Evolutionary conservation across 2,888 invertebrate species (phyloP).

Genomic region (Pegoplata infirma): DNA sequence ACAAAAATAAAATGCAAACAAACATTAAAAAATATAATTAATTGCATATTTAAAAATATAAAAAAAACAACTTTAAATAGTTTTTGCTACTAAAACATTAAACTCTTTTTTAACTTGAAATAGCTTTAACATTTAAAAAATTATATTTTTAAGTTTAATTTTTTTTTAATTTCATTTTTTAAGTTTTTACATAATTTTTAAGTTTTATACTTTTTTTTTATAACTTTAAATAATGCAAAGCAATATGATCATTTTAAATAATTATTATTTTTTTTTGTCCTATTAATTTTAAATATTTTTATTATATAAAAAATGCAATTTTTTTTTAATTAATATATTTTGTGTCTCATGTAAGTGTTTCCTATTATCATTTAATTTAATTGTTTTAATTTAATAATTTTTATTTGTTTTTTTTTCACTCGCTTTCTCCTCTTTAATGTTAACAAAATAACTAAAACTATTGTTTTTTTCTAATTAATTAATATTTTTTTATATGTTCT

Average conservation of each 20-base stretch:
- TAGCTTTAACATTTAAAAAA: conserved; percentile 58
- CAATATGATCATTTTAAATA: conserved; percentile 40
- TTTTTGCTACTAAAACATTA: conserved; percentile 26
- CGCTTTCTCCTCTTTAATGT: conserved; percentile 34
- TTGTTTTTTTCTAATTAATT: conserved; percentile 25
- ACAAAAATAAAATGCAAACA: background rate
- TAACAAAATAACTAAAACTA: conserved; percentile 40
- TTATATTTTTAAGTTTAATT: conserved; percentile 52
- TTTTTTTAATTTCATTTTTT: conserved; percentile 41
- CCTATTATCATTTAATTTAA: conserved; percentile 49
- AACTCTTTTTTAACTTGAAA: conserved; percentile 30
- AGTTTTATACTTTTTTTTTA: conserved; percentile 20
- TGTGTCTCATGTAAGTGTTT: conserved; percentile 24
- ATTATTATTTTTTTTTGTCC: conserved; percentile 45
- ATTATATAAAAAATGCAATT: conserved; percentile 51
- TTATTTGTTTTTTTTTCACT: conserved; percentile 2
- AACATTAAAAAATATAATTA: no score
- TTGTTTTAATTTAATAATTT: background rate
- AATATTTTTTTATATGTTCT: conserved; percentile 71
- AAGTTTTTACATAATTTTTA: conserved; percentile 52
- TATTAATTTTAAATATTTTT: conserved; percentile 54
- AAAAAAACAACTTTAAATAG: background rate
- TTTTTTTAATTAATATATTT: conserved; percentile 10
- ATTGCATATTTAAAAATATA: conserved; percentile 13
- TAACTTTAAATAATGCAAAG: conserved; percentile 55